A percentile compares a stretch with the other conserved stretches of the same genome.
Conservation (phyloP, 2,113 vertebrate species). For the Pseudorasbora parva region DNA sequence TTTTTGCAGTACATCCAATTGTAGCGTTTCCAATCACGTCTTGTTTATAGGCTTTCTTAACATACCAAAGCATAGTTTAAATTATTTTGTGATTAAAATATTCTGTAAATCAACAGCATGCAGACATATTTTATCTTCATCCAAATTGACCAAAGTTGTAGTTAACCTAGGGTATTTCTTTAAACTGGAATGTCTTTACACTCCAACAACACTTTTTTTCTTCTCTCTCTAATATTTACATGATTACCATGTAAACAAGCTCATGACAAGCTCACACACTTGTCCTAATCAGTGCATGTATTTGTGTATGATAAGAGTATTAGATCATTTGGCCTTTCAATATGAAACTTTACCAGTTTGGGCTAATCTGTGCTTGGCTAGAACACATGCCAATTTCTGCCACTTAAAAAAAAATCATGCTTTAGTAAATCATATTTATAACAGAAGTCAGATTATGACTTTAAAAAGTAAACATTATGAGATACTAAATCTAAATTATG, state of each 20-base stretch:
- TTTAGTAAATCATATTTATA: neutral
- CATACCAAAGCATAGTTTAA: neutral
- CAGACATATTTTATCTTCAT: neutral
- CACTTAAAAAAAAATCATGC: too few species aligned
- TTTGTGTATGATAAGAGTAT: neutral
- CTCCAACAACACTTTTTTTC: too few species aligned
- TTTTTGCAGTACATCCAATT: too few species aligned
- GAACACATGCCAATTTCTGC: neutral
- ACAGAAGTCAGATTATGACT: too few species aligned
- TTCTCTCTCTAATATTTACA: too few species aligned
- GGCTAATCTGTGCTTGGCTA: neutral
- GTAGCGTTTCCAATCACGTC: too few species aligned
- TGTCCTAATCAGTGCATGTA: neutral
- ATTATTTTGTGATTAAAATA: neutral
- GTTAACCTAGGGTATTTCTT: too few species aligned
- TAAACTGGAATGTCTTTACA: too few species aligned
- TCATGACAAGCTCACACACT: neutral
- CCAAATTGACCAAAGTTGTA: too few species aligned
- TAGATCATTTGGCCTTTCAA: neutral
- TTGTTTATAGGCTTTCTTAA: too few species aligned
- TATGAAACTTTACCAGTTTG: neutral
- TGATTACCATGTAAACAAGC: neutral
- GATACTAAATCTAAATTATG: too few species aligned
- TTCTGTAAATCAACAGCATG: neutral
- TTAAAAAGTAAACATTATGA: too few species aligned